A percentile compares a stretch with the other conserved stretches of the same genome.
Conservation (phyloP, 2,888 invertebrate species). For the Volucella inanis region DNA sequence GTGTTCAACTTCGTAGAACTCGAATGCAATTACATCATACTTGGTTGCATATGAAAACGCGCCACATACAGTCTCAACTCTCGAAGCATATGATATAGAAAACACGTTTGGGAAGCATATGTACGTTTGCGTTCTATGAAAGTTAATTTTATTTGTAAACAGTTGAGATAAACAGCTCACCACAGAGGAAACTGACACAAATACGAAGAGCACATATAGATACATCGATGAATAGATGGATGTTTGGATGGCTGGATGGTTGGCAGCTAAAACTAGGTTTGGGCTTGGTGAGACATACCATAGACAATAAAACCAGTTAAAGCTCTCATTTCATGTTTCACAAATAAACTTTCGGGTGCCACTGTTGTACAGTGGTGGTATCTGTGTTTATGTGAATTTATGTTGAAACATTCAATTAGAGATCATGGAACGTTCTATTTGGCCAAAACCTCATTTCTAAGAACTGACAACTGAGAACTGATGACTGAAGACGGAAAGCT, state of each 20-base stretch:
- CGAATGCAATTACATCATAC: conserved; percentile 49
- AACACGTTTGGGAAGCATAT: conserved; percentile 31
- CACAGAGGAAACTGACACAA: conserved; percentile 31
- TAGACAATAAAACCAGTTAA: conserved; percentile 17
- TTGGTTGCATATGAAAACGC: neutral
- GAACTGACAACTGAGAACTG: neutral
- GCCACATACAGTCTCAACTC: neutral
- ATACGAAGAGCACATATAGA: conserved; percentile 14
- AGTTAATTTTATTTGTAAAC: conserved; percentile 63
- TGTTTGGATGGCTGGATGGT: conserved; percentile 21
- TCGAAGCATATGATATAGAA: conserved; percentile 3
- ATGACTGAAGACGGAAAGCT: too few species aligned
- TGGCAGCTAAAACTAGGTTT: conserved; percentile 31
- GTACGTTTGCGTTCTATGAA: conserved; percentile 28
- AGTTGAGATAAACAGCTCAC: conserved; percentile 43
- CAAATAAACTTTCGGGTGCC: conserved; percentile 38
- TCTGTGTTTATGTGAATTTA: neutral
- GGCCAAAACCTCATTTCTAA: conserved; percentile 24
- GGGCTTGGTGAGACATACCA: conserved; percentile 16
- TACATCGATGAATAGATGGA: conserved; percentile 17
- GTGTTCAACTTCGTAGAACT: conserved; percentile 25
- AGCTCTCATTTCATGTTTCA: conserved; percentile 51
- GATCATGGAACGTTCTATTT: conserved; percentile 32
- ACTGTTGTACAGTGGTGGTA: neutral
- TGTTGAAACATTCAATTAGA: conserved; percentile 39